phyloP scores from a whole-genome alignment of 1,140 invertebrate genomes.

The Sipha flava region DNA sequence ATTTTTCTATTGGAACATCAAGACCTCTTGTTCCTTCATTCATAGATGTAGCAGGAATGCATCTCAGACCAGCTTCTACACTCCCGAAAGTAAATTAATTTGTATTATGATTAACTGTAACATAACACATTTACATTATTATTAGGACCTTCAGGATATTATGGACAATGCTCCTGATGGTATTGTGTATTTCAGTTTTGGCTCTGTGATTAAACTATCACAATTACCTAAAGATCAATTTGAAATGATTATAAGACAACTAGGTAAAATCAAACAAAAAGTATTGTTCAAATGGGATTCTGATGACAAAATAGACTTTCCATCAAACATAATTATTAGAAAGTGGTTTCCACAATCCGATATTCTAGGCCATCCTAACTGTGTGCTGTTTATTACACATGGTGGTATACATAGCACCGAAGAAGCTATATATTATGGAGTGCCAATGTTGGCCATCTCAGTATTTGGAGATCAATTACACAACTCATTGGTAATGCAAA shows the following conservation, averaged over 20 bases:
- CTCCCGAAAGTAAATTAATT: slow-evolving; percentile 35
- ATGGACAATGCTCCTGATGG: slow-evolving; percentile 38
- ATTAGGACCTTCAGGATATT: slow-evolving; percentile 33
- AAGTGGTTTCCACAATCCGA: slow-evolving; percentile 64
- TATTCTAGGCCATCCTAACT: slow-evolving; percentile 52
- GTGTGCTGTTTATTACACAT: slow-evolving; percentile 50
- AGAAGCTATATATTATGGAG: slow-evolving; percentile 47
- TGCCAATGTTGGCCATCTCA: slow-evolving; percentile 49
- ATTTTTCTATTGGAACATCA: slow-evolving; percentile 39
- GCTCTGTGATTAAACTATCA: slow-evolving; percentile 24
- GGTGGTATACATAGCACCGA: slow-evolving; percentile 49
- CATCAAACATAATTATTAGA: slow-evolving; percentile 54
- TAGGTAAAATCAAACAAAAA: slow-evolving; percentile 36
- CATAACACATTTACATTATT: neutral
- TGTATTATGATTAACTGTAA: neutral
- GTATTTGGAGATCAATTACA: slow-evolving; percentile 44
- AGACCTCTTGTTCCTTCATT: slow-evolving; percentile 47
- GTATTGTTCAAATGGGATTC: slow-evolving; percentile 67
- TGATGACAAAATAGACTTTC: slow-evolving; percentile 46
- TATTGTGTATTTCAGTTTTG: slow-evolving; percentile 39
- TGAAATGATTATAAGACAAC: neutral
- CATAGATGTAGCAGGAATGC: slow-evolving; percentile 53
- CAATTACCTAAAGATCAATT: neutral
- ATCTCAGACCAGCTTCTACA: slow-evolving; percentile 42
- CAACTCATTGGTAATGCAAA: slow-evolving; percentile 40